These are phyloP conservation scores for Polypedilum vanderplanki DNA, from an alignment of 1,140 invertebrate genomes.

Conservation along the genomic window DNA sequence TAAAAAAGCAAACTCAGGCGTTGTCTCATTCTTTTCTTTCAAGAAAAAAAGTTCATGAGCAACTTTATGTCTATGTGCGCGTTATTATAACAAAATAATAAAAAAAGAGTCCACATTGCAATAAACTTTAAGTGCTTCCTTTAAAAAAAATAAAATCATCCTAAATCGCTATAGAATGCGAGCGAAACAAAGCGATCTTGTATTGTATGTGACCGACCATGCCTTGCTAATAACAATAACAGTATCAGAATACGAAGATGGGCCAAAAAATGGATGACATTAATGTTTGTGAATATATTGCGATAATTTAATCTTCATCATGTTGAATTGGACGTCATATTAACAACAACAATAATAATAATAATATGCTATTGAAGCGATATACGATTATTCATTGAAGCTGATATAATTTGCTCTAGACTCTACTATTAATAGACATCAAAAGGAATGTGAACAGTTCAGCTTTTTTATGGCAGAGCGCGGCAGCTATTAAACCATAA, in stretches of 20 bases:
- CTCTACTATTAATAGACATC: slow-evolving; percentile 4
- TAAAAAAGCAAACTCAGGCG: too few relatives aligned
- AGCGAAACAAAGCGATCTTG: neutral
- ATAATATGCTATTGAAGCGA: neutral
- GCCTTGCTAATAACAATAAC: too few relatives aligned
- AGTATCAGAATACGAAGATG: neutral
- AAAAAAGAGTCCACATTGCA: neutral
- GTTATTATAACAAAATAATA: too few relatives aligned
- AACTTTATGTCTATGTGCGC: too few relatives aligned
- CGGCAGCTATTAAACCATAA: slow-evolving; percentile 17
- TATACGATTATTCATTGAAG: neutral
- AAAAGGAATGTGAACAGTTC: neutral
- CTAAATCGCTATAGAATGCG: neutral
- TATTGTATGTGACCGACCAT: too few relatives aligned
- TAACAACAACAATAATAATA: neutral
- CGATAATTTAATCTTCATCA: slow-evolving; percentile 8
- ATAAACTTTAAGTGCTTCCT: slow-evolving; percentile 18
- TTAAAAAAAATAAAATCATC: neutral
- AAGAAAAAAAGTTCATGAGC: too few relatives aligned
- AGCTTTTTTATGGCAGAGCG: neutral
- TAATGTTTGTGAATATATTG: slow-evolving; percentile 13
- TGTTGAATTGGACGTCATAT: neutral
- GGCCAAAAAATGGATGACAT: neutral
- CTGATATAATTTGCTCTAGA: slow-evolving; percentile 12
- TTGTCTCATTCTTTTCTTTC: too few relatives aligned